These are phyloP conservation scores for Kryptopterus vitreolus DNA, from an alignment of 2,797 vertebrate species.

Conservation along the genomic window DNA sequence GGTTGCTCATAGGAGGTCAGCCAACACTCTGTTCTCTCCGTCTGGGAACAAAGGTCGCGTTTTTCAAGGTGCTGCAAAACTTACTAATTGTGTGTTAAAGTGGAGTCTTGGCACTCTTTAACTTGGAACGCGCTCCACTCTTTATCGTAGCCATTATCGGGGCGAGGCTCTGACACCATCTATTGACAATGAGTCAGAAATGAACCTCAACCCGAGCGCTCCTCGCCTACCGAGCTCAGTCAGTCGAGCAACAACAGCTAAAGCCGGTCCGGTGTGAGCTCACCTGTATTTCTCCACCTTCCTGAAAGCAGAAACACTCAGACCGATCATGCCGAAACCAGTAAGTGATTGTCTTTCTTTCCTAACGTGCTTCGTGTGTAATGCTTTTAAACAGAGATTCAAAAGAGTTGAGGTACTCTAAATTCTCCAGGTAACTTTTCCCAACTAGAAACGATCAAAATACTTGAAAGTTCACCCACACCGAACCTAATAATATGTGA, in stretches of 20 bases:
- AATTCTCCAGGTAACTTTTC: background rate
- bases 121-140: constrained; percentile 35
- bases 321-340: constrained; percentile 72
- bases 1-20: background rate
- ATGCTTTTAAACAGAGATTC: background rate
- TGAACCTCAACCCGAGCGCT: constrained; percentile 47
- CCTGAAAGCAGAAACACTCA: background rate
- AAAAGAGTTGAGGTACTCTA: background rate
- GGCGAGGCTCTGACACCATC: constrained; percentile 52
- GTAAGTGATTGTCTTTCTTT: constrained; percentile 60
- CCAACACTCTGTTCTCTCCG: background rate
- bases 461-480: background rate
- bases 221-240: constrained; percentile 30
- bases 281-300: background rate
- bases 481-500: background rate
- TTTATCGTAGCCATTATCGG: constrained; percentile 51
- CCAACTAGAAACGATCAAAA: background rate
- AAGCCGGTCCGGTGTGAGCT: constrained; percentile 31
- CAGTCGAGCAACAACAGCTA: constrained; percentile 17
- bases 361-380: background rate
- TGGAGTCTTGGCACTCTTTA: constrained; percentile 52
- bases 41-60: constrained; percentile 69
- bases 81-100: constrained; percentile 44
- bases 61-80: constrained; percentile 56
- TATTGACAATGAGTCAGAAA: constrained; percentile 60